Percentiles rank a stretch among this genome's conserved stretches.
Evolutionary conservation across 2,797 vertebrate genomes (phyloP).

Genomic region (Danio aesculapii): DNA sequence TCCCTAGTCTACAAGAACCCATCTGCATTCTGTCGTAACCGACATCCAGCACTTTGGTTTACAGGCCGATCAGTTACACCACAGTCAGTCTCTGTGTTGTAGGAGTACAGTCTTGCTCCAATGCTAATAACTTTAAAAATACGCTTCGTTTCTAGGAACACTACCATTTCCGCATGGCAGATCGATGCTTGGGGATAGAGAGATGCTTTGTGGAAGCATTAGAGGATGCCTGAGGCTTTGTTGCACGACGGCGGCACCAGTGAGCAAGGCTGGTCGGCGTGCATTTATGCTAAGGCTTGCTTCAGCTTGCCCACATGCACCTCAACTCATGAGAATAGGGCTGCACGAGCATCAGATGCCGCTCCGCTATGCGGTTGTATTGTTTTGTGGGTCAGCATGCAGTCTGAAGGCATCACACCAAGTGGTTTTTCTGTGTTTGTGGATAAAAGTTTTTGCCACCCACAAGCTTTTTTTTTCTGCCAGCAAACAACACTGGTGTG

Average conservation of each 20-base stretch:
- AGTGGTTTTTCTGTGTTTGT: constrained; percentile 24
- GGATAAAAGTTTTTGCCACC: background rate
- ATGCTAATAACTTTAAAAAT: constrained; percentile 20
- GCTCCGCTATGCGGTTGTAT: background rate
- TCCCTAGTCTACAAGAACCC: background rate
- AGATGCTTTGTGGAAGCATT: constrained; percentile 31
- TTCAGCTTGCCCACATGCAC: constrained; percentile 30
- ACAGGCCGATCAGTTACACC: background rate
- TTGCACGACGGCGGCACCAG: constrained; percentile 2
- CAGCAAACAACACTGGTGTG: background rate
- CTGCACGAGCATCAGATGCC: background rate
- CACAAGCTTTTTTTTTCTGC: background rate
- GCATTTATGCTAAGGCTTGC: constrained; percentile 41
- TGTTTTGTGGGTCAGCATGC: constrained; percentile 5
- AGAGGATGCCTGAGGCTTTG: constrained; percentile 27
- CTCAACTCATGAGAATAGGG: constrained; percentile 3
- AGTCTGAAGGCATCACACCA: background rate
- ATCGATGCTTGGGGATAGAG: constrained; percentile 24
- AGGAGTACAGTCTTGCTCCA: background rate
- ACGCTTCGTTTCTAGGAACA: background rate
- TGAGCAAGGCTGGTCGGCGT: constrained; percentile 27
- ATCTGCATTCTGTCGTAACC: background rate
- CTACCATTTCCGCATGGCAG: background rate
- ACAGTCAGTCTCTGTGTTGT: background rate
- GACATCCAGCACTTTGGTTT: background rate